These are phyloP conservation scores for Platycercus adscitus DNA, from an alignment of 2,113 vertebrate genomes.

Conservation along the genomic window DNA sequence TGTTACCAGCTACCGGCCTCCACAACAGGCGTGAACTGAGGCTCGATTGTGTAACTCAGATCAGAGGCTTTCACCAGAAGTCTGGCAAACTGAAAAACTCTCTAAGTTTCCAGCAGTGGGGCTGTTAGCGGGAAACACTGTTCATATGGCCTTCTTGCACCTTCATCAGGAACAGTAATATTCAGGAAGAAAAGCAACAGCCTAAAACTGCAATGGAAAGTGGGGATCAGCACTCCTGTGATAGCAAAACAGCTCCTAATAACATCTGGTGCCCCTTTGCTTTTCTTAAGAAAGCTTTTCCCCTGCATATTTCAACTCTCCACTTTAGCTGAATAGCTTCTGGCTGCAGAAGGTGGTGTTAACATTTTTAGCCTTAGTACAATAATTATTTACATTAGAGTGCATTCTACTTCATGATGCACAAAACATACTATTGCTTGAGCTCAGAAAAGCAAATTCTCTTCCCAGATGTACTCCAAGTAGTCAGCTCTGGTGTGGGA, in stretches of 20 bases:
- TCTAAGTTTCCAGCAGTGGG: background rate
- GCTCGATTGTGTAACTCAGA: background rate
- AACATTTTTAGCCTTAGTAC: background rate
- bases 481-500: background rate
- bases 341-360: background rate
- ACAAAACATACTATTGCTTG: background rate
- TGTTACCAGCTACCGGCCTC: background rate
- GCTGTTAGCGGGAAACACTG: background rate
- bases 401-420: background rate
- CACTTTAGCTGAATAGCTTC: background rate
- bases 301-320: background rate
- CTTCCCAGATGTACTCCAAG: background rate
- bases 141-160: background rate
- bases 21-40: background rate
- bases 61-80: conserved; percentile 39
- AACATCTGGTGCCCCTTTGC: background rate
- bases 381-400: background rate
- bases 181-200: background rate
- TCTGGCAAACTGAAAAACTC: conserved; percentile 32
- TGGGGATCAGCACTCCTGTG: background rate
- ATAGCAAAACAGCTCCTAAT: background rate
- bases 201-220: background rate
- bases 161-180: background rate
- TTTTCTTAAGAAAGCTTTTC: background rate
- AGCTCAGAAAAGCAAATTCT: background rate